Evolutionary conservation across 2,888 invertebrate species (phyloP).

Genomic region (Sminthurides aquaticus): DNA sequence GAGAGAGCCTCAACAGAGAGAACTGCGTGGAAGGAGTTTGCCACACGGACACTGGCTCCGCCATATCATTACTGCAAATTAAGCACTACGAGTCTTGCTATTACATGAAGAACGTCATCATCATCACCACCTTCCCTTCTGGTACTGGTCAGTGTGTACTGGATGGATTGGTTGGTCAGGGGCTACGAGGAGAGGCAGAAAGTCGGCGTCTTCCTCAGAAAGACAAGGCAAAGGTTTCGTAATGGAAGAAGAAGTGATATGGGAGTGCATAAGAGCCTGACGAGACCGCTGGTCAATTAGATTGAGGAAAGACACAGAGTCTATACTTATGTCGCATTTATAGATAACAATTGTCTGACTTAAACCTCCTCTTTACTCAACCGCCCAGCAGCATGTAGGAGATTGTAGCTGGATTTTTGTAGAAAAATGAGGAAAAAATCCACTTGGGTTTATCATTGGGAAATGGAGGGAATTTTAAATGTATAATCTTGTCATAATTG

Average conservation of each 20-base stretch:
- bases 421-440: no score
- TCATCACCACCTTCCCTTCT: background rate
- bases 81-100: background rate
- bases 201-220: no score
- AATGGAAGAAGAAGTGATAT: no score
- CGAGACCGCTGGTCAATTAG: background rate
- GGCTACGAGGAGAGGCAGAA: background rate
- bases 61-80: background rate
- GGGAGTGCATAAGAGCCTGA: no score
- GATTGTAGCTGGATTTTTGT: no score
- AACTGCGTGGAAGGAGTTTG: background rate
- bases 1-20: background rate
- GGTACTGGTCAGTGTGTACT: no score
- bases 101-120: background rate
- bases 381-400: background rate
- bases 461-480: no score
- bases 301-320: background rate
- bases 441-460: no score
- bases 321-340: background rate
- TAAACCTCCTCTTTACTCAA: background rate
- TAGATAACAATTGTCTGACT: background rate
- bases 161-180: no score
- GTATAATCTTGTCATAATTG: no score
- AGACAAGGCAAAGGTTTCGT: no score
- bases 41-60: background rate